These are phyloP conservation scores for Carabus problematicus DNA, from an alignment of 2,888 invertebrate genomes.

Conservation along the genomic window DNA sequence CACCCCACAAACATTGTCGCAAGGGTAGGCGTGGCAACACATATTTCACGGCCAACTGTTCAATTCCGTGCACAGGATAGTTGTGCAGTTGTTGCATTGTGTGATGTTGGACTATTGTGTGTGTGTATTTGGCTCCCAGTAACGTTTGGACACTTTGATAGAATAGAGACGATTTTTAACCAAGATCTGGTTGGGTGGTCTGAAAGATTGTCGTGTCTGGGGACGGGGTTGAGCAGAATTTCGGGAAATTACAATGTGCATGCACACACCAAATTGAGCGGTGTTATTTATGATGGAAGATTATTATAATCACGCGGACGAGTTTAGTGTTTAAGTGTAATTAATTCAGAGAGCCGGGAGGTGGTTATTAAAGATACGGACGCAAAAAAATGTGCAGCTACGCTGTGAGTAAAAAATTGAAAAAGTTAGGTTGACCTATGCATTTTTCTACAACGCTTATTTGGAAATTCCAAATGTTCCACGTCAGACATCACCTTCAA, in stretches of 20 bases:
- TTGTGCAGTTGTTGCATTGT: constrained; percentile 1
- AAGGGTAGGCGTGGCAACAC: constrained; percentile 44
- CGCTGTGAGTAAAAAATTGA: too few species aligned
- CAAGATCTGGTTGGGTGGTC: constrained; percentile 17
- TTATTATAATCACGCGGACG: constrained; percentile 29
- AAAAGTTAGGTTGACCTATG: too few species aligned
- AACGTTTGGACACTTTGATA: constrained; percentile 15
- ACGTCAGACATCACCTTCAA: too few species aligned
- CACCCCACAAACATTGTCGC: constrained; percentile 44
- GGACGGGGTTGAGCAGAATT: not conserved
- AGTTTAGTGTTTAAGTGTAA: too few species aligned
- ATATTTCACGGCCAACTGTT: constrained; percentile 47
- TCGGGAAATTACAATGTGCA: constrained; percentile 5
- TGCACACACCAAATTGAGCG: not conserved
- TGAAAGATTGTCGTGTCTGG: not conserved
- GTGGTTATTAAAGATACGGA: too few species aligned
- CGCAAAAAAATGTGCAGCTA: too few species aligned
- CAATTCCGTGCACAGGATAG: constrained; percentile 14
- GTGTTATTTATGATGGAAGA: constrained; percentile 35
- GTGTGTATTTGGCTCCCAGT: constrained; percentile 11
- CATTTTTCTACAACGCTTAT: too few species aligned
- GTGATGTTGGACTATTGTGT: constrained; percentile 7
- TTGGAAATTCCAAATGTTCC: too few species aligned
- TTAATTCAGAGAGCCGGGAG: too few species aligned
- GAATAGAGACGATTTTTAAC: constrained; percentile 23